Conservation (phyloP, 23 tunicate genomes). For the Halocynthia aurantium region DNA sequence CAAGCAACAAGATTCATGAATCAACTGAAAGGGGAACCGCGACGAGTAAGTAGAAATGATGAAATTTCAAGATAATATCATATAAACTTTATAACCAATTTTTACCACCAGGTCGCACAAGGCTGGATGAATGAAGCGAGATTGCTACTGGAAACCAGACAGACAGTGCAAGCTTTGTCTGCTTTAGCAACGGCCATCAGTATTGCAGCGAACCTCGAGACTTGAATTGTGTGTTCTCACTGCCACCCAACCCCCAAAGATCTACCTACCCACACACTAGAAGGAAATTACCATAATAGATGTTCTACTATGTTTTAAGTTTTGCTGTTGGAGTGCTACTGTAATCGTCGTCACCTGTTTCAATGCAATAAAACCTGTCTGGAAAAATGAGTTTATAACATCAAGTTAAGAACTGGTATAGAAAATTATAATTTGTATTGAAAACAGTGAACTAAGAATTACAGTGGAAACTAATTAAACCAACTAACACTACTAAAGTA, state of each 20-base stretch:
- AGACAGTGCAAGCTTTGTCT: conserved; percentile 58
- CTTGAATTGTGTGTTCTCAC: background rate
- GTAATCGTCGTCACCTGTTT: too few species aligned
- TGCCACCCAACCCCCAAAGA: background rate
- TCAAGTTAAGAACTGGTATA: too few species aligned
- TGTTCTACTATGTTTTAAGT: too few species aligned
- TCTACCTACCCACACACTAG: too few species aligned
- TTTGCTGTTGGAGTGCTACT: too few species aligned
- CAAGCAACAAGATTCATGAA: conserved; percentile 81
- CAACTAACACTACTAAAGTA: too few species aligned
- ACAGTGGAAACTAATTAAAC: too few species aligned
- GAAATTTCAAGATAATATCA: background rate
- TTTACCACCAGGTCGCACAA: conserved; percentile 39
- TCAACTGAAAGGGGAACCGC: conserved; percentile 84
- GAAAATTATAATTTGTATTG: too few species aligned
- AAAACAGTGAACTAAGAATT: too few species aligned
- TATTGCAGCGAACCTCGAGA: conserved; percentile 53
- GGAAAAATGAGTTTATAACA: too few species aligned
- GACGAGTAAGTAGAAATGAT: conserved; percentile 28
- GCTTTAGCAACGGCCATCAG: conserved; percentile 44
- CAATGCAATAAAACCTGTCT: too few species aligned
- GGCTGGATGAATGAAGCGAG: conserved; percentile 93
- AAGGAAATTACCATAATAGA: too few species aligned
- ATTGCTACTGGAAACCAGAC: conserved; percentile 73
- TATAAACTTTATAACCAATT: background rate